Evolutionary conservation across 2,113 vertebrate species (phyloP).

Genomic region (Gymnobelideus leadbeateri): DNA sequence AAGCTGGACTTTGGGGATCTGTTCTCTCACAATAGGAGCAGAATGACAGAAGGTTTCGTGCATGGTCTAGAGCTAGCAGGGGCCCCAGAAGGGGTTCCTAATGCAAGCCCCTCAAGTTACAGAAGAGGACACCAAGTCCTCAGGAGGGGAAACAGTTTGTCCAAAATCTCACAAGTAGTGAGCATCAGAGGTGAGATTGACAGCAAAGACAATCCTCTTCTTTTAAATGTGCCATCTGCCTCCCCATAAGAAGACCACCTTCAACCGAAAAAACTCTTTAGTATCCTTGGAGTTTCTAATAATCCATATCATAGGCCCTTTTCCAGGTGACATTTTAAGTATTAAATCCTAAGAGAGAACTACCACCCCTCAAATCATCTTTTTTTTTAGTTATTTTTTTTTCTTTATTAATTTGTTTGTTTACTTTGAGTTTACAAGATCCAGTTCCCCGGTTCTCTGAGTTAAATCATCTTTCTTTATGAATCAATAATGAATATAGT

Average conservation of each 20-base stretch:
- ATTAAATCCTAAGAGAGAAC: not conserved
- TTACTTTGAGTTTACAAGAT: too few relatives aligned
- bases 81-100: not conserved
- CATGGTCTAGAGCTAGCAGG: not conserved
- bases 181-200: not conserved
- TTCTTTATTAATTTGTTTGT: too few relatives aligned
- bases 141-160: not conserved
- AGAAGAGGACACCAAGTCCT: not conserved
- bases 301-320: not conserved
- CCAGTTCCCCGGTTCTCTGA: too few relatives aligned
- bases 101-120: not conserved
- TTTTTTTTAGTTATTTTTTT: too few relatives aligned
- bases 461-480: not conserved
- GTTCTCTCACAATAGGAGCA: not conserved
- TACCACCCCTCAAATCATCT: not conserved
- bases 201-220: not conserved
- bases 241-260: not conserved
- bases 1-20: not conserved
- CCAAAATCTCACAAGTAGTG: not conserved
- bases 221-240: not conserved
- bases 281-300: not conserved
- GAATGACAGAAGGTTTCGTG: not conserved
- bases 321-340: not conserved
- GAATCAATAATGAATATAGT: not conserved
- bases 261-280: not conserved